These are phyloP conservation scores for Dinomys branickii DNA, from an alignment of 2,113 vertebrate species.

Conservation along the genomic window DNA sequence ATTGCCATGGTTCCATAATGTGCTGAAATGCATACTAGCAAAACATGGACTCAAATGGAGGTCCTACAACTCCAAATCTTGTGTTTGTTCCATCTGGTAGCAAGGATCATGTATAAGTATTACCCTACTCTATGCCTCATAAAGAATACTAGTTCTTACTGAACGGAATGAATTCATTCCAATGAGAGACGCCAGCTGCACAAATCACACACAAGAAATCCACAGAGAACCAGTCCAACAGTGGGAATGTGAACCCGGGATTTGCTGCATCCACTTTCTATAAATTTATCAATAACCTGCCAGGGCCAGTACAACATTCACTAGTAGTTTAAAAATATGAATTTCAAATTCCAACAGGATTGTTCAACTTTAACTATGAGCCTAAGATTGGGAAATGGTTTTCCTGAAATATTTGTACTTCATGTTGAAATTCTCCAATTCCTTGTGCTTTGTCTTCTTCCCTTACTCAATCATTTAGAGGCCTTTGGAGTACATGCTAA, in stretches of 20 bases:
- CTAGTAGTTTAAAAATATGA: constrained; percentile 12
- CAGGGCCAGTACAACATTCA: not conserved
- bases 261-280: not conserved
- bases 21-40: not conserved
- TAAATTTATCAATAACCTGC: not conserved
- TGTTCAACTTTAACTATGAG: constrained; percentile 3
- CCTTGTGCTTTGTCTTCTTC: not conserved
- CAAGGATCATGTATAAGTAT: not conserved
- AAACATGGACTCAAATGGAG: not conserved
- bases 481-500: not conserved
- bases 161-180: not conserved
- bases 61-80: not conserved
- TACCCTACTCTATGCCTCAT: not conserved
- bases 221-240: not conserved
- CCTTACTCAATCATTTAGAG: not conserved
- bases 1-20: not conserved
- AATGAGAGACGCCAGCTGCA: constrained; percentile 4
- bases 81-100: not conserved
- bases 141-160: not conserved
- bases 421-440: not conserved
- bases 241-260: not conserved
- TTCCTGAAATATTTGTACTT: constrained; percentile 18
- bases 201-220: not conserved
- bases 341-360: constrained; percentile 36
- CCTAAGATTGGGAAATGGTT: not conserved